These are phyloP conservation scores for Crossocerus cetratus DNA, from an alignment of 2,888 invertebrate species.

Conservation along the genomic window DNA sequence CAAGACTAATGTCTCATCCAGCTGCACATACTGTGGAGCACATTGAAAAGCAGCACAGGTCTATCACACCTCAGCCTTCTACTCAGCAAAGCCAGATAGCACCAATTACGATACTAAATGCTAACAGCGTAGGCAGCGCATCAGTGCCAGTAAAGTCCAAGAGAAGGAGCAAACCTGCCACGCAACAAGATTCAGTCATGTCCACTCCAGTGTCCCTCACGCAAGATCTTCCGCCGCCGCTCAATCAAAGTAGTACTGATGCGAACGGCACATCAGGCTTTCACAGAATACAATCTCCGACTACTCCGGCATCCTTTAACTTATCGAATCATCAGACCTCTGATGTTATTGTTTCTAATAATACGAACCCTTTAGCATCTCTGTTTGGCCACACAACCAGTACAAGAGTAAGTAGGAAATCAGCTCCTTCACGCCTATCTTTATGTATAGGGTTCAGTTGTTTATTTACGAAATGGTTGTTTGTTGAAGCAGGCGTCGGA, in stretches of 20 bases:
- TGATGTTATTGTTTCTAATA: constrained; percentile 52
- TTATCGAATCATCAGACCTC: constrained; percentile 59
- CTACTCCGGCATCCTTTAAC: constrained; percentile 46
- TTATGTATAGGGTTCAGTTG: not conserved
- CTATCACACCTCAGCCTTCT: constrained; percentile 82
- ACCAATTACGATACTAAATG: constrained; percentile 36
- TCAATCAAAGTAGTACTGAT: constrained; percentile 57
- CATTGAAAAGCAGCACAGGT: constrained; percentile 91
- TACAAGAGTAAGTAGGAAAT: constrained; percentile 40
- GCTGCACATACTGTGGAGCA: constrained; percentile 89
- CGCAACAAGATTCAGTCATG: constrained; percentile 52
- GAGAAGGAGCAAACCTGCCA: constrained; percentile 55
- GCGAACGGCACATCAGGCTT: constrained; percentile 68
- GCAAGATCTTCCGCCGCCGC: constrained; percentile 55
- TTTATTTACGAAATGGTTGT: not conserved
- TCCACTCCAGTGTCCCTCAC: constrained; percentile 58
- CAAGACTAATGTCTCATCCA: constrained; percentile 89
- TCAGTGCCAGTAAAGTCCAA: constrained; percentile 60
- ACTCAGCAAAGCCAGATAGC: constrained; percentile 49
- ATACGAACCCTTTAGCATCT: constrained; percentile 64
- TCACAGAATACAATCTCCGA: constrained; percentile 74
- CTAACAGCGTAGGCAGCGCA: constrained; percentile 49
- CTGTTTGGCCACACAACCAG: constrained; percentile 62
- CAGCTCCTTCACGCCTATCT: not conserved
- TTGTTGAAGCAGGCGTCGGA: constrained; percentile 58